Conservation (phyloP, 2,888 invertebrate genomes). For the Eutolmus rufibarbis region DNA sequence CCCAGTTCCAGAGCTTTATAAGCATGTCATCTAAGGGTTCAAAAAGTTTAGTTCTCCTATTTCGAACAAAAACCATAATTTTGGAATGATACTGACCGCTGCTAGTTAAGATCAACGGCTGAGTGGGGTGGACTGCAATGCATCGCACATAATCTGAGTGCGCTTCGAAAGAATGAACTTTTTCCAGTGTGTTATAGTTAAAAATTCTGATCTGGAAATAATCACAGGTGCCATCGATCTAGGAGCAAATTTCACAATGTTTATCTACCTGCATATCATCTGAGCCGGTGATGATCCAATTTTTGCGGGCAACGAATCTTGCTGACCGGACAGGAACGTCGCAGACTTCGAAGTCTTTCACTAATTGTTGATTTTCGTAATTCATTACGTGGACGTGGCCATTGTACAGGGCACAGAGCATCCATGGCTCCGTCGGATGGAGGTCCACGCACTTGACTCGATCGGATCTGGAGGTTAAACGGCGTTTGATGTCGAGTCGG, state of each 20-base stretch:
- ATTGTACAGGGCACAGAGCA: constrained; percentile 97
- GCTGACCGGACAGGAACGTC: constrained; percentile 96
- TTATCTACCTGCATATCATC: constrained; percentile 80
- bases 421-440: constrained; percentile 98
- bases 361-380: constrained; percentile 90
- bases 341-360: constrained; percentile 91
- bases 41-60: neutral
- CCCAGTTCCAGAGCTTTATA: constrained; percentile 99
- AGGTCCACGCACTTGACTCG: constrained; percentile 98
- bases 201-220: constrained; percentile 77
- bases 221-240: neutral
- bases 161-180: constrained; percentile 95
- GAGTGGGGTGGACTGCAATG: constrained; percentile 96
- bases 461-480: constrained; percentile 96
- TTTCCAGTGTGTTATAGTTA: constrained; percentile 98
- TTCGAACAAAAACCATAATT: neutral
- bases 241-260: neutral
- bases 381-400: constrained; percentile 99
- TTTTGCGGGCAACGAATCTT: constrained; percentile 95
- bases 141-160: constrained; percentile 98
- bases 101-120: constrained; percentile 94
- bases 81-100: constrained; percentile 74
- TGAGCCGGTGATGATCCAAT: constrained; percentile 98
- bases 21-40: constrained; percentile 88
- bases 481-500: constrained; percentile 97